A percentile compares a stretch with the other conserved stretches of the same genome.
Evolutionary conservation across 1,140 invertebrate species (phyloP).

Genomic region (Drosophila parabipectinata): DNA sequence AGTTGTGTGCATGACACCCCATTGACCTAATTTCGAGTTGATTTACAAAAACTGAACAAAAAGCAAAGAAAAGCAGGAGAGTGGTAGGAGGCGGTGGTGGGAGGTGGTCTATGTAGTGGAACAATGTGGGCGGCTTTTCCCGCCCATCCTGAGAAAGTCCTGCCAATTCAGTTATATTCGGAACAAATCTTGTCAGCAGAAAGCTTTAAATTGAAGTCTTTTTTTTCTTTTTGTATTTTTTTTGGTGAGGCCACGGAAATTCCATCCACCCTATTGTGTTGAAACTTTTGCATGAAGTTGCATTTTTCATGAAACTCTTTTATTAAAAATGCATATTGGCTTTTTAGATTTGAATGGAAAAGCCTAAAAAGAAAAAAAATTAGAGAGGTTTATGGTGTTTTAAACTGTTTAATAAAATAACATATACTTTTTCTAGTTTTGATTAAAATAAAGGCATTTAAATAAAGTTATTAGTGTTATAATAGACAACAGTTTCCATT

Average conservation of each 20-base stretch:
- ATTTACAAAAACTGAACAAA: slow-evolving; percentile 71
- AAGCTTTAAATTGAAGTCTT: slow-evolving; percentile 1
- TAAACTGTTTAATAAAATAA: no score
- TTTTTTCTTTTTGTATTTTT: neutral
- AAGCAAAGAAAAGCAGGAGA: slow-evolving; percentile 28
- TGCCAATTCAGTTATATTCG: slow-evolving; percentile 22
- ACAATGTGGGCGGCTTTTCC: slow-evolving; percentile 37
- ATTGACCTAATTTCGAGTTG: slow-evolving; percentile 79
- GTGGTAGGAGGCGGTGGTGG: neutral
- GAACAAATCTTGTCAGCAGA: slow-evolving; percentile 1
- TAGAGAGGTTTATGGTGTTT: no score
- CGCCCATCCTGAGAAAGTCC: slow-evolving; percentile 22
- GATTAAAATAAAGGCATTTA: no score
- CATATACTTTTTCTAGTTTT: no score
- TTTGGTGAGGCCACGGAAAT: no score
- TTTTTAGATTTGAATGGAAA: no score
- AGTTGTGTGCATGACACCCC: slow-evolving; percentile 64
- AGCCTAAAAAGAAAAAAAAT: no score
- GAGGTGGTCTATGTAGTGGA: slow-evolving; percentile 3
- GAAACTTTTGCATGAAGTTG: neutral
- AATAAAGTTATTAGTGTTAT: no score
- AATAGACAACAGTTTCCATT: no score
- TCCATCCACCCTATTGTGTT: neutral
- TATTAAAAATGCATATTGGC: no score
- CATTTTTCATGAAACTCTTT: no score